Base-by-base conservation (phyloP, 2,797 vertebrate genomes). In the Hybognathus amarus region DNA sequence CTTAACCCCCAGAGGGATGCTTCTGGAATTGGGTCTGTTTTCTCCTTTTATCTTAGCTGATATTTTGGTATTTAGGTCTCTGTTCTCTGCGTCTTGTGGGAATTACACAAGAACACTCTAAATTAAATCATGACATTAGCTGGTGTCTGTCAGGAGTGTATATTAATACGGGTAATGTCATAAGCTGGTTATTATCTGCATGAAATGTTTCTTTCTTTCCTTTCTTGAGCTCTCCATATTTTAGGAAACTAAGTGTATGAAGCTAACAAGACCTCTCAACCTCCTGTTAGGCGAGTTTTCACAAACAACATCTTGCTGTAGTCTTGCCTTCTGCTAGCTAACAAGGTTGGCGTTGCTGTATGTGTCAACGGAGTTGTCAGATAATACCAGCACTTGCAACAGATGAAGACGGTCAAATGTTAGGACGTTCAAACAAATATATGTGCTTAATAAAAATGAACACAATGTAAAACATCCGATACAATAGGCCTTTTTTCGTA, bases 21-120 rank as follows among this genome's bases (percentile, higher is more conserved):
- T 73, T 87, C 74, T 81, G 83, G 86, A 88, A 85, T 83, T 89
- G 80, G 83, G 85, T 86, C 86, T 76, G 83, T 87, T 84, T 89
- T 87, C 80, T 90, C 80, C 81, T 89, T 87, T 85, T 78, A 85
- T 88, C 71, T 87, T 84, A 87, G 87, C 86, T 90, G 88, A 83
- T 90, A 93, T 92, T 93, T 93, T 91, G 90, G 88, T 91, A 91
- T 92, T 91, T 91, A 88, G 86, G 88, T 91, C 88, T 90, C 85
- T 89, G 86, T 91, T 91, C 89, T 47, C 73, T 74, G 45, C 42
- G 12, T 89, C 90, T 88, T 89, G 17, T 33, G 82, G 85, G 89
- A 88, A 78, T 83, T 61, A 66, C 83, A 54, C n/a, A 15, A 79
- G 77, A 61, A 67, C 63, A 59, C 45, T 84, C 75, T 63, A 80